These are phyloP conservation scores for Amiota mariae DNA, from an alignment of 2,888 invertebrate species.

Conservation along the genomic window DNA sequence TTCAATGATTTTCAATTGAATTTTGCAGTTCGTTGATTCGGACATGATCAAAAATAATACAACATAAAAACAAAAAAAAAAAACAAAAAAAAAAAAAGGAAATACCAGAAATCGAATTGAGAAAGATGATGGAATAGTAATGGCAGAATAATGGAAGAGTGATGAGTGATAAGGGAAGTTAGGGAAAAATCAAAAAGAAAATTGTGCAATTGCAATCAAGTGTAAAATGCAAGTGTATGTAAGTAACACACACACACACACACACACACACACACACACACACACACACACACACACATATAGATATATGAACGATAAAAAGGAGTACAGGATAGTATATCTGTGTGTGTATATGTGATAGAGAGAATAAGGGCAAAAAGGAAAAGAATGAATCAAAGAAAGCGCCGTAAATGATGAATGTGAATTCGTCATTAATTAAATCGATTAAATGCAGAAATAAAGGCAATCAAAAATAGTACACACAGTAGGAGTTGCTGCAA, in stretches of 20 bases:
- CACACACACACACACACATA: conserved; percentile 51
- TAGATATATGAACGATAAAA: conserved; percentile 36
- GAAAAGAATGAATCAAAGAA: conserved; percentile 53
- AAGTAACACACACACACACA: conserved; percentile 52
- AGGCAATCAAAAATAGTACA: conserved; percentile 52
- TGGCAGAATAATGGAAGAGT: conserved; percentile 4
- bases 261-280: conserved; percentile 50
- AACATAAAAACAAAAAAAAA: conserved; percentile 28
- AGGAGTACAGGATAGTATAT: no score
- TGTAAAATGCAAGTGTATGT: no score
- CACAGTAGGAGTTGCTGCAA: no score
- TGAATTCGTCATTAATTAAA: conserved; percentile 67
- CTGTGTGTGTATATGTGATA: conserved; percentile 26
- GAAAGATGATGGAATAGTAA: not conserved
- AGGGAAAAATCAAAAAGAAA: conserved; percentile 32
- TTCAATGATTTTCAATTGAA: conserved; percentile 67
- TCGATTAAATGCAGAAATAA: conserved; percentile 61
- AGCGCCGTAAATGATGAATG: conserved; percentile 60
- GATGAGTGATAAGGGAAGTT: conserved; percentile 31
- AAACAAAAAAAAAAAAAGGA: conserved; percentile 2
- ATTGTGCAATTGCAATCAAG: conserved; percentile 49
- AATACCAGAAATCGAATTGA: not conserved
- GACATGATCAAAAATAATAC: conserved; percentile 43
- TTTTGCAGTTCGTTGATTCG: conserved; percentile 64
- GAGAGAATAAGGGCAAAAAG: conserved; percentile 39